These are phyloP conservation scores for Diabrotica undecimpunctata DNA, from an alignment of 1,140 invertebrate genomes.

Conservation along the genomic window DNA sequence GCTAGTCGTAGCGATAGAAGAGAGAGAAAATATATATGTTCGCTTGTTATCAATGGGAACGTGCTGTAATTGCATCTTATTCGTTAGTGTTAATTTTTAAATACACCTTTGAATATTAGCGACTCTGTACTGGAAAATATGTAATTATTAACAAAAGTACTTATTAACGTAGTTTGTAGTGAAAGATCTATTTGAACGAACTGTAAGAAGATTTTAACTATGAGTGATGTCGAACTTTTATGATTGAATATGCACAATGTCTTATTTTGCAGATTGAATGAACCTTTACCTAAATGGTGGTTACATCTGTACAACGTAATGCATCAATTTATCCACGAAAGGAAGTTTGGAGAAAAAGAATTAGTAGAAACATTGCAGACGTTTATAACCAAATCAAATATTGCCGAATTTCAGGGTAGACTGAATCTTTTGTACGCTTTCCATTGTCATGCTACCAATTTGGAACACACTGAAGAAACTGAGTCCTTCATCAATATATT, in stretches of 20 bases:
- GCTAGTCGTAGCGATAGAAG: too few relatives aligned
- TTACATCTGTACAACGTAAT: conserved; percentile 72
- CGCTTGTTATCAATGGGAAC: too few relatives aligned
- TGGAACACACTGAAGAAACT: conserved; percentile 47
- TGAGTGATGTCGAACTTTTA: too few relatives aligned
- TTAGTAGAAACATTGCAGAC: conserved; percentile 63
- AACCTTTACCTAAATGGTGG: conserved; percentile 79
- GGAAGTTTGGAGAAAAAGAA: conserved; percentile 34
- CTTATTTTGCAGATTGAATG: conserved; percentile 54
- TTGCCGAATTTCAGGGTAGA: conserved; percentile 80
- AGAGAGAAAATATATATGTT: too few relatives aligned
- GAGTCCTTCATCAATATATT: conserved; percentile 64
- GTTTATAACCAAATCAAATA: conserved; percentile 79
- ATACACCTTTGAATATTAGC: too few relatives aligned
- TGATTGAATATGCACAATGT: not conserved
- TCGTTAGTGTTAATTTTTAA: too few relatives aligned
- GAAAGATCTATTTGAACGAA: too few relatives aligned
- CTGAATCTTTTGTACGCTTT: conserved; percentile 76
- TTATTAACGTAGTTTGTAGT: too few relatives aligned
- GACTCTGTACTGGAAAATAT: too few relatives aligned
- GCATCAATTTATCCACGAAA: conserved; percentile 45
- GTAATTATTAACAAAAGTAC: too few relatives aligned
- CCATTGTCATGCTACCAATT: conserved; percentile 67
- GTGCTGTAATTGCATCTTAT: too few relatives aligned
- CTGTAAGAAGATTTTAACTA: too few relatives aligned